Conservation (phyloP, 2,888 invertebrate species). For the Trimorus sp. region DNA sequence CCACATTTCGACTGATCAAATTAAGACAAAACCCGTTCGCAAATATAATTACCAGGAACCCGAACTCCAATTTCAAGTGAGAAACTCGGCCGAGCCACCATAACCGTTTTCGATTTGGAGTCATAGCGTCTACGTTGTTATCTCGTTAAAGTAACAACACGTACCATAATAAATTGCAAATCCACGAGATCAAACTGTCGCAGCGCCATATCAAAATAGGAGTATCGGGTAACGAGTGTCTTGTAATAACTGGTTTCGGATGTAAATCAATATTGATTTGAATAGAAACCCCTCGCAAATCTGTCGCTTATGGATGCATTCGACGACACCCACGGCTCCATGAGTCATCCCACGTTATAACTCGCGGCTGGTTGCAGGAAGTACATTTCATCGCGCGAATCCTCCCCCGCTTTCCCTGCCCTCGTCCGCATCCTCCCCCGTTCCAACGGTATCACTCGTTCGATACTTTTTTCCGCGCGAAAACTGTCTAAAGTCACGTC, state of each 20-base stretch:
- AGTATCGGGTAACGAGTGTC: conserved; percentile 39
- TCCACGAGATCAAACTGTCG: conserved; percentile 28
- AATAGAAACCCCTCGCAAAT: conserved; percentile 60
- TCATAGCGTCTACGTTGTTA: background rate
- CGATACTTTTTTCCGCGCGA: conserved; percentile 8
- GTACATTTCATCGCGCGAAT: conserved; percentile 52
- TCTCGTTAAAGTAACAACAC: conserved; percentile 6
- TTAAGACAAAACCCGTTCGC: too few relatives aligned
- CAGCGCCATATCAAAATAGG: conserved; percentile 30
- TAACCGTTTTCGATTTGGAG: too few relatives aligned
- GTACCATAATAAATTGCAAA: conserved; percentile 40
- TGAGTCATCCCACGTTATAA: conserved; percentile 58
- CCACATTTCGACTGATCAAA: too few relatives aligned
- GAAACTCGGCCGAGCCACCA: too few relatives aligned
- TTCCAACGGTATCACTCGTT: conserved; percentile 32
- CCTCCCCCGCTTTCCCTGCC: conserved; percentile 26
- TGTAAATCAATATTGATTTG: conserved; percentile 56
- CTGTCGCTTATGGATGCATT: conserved; percentile 64
- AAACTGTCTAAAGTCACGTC: conserved; percentile 28
- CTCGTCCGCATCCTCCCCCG: conserved; percentile 16
- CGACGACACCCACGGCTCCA: conserved; percentile 71
- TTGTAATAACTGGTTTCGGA: conserved; percentile 46
- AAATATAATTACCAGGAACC: too few relatives aligned
- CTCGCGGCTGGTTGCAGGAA: conserved; percentile 40
- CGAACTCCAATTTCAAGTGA: too few relatives aligned